These are phyloP conservation scores for Apodemia zela DNA, from an alignment of 2,888 invertebrate species.

Conservation along the genomic window DNA sequence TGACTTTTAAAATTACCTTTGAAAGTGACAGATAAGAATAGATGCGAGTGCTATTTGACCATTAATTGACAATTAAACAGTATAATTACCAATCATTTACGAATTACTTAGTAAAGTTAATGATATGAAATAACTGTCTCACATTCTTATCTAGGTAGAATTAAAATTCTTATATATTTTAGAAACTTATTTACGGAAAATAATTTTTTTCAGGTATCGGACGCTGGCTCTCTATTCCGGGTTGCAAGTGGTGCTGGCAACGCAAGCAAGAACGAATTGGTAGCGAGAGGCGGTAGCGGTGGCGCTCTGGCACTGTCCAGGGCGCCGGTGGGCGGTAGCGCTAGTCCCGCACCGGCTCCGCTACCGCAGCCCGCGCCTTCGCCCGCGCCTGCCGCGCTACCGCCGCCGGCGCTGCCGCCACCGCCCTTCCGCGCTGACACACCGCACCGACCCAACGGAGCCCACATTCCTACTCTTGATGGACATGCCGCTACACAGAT, in stretches of 20 bases:
- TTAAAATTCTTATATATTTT: too few species aligned
- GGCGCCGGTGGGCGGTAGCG: constrained; percentile 81
- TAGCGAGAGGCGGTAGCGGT: constrained; percentile 83
- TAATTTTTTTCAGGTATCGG: constrained; percentile 57
- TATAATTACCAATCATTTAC: too few species aligned
- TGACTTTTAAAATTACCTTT: too few species aligned
- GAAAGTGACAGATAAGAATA: too few species aligned
- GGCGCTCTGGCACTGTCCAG: constrained; percentile 82
- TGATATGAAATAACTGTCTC: too few species aligned
- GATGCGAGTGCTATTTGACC: too few species aligned
- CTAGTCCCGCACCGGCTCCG: constrained; percentile 83
- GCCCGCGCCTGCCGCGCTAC: constrained; percentile 85
- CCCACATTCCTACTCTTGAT: constrained; percentile 68
- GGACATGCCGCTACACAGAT: constrained; percentile 69
- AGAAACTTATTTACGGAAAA: too few species aligned
- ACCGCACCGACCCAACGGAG: constrained; percentile 61
- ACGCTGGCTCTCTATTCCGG: constrained; percentile 70
- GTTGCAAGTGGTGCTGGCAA: constrained; percentile 85
- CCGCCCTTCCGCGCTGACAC: constrained; percentile 81
- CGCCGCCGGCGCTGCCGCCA: constrained; percentile 83
- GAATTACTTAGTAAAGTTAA: too few species aligned
- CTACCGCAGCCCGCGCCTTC: constrained; percentile 85
- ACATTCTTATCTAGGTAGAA: too few species aligned
- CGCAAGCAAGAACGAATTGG: constrained; percentile 82
- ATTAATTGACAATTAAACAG: too few species aligned